Percentiles rank a stretch among this genome's conserved stretches.
These are phyloP conservation scores for Stictonetta naevosa DNA, from an alignment of 2,113 vertebrate species.

Conservation along the genomic window DNA sequence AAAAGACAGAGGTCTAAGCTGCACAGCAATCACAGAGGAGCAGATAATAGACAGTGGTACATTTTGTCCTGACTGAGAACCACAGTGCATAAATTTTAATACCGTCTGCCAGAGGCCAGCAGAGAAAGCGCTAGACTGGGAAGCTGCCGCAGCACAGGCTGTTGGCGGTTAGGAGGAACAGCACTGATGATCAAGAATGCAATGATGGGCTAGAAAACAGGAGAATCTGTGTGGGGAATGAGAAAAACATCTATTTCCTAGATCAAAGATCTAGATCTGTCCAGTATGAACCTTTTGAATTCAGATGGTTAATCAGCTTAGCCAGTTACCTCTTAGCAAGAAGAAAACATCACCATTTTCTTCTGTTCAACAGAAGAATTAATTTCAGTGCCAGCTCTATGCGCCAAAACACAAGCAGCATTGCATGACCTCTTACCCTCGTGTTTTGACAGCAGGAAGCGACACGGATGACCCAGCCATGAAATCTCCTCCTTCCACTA, in stretches of 20 bases:
- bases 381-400: not conserved
- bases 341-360: not conserved
- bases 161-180: not conserved
- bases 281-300: not conserved
- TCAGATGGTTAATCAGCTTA: not conserved
- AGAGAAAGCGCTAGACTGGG: not conserved
- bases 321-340: not conserved
- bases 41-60: slow-evolving; percentile 28
- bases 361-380: not conserved
- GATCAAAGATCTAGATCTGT: not conserved
- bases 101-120: slow-evolving; percentile 1
- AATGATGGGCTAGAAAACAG: not conserved
- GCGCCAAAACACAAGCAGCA: not conserved
- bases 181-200: not conserved
- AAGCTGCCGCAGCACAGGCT: not conserved
- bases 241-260: not conserved
- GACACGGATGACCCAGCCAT: slow-evolving; percentile 74
- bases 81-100: slow-evolving; percentile 49
- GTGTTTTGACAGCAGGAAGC: slow-evolving; percentile 30
- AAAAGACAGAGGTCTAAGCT: slow-evolving; percentile 9
- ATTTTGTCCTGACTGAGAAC: slow-evolving; percentile 42
- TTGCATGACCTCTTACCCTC: not conserved
- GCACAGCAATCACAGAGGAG: not conserved
- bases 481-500: slow-evolving; percentile 82
- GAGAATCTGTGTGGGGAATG: not conserved